Percentiles rank a stretch among this genome's conserved stretches.
phyloP scores from a whole-genome alignment of 1,140 invertebrate species.

The Drosophila eugracilis region DNA sequence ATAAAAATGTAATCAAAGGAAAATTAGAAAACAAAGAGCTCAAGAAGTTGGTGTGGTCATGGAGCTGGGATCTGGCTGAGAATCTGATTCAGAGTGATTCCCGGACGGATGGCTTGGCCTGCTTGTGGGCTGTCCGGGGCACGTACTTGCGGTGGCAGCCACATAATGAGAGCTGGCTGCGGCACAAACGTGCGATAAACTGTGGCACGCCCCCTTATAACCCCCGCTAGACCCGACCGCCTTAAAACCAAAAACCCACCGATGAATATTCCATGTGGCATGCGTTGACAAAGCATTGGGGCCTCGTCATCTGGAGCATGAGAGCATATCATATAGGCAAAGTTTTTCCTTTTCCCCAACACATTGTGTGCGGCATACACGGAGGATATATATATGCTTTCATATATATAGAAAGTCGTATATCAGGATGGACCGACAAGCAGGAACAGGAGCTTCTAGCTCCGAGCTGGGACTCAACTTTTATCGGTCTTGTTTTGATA shows the following conservation, averaged over 20 bases:
- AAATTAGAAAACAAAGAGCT: slow-evolving; percentile 66
- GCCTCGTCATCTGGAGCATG: slow-evolving; percentile 63
- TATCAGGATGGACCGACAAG: slow-evolving; percentile 20
- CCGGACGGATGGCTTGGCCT: slow-evolving; percentile 19
- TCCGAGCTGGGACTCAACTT: slow-evolving; percentile 45
- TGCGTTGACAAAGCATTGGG: slow-evolving; percentile 72
- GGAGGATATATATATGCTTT: neutral
- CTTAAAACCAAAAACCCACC: neutral
- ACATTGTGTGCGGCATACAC: slow-evolving; percentile 6
- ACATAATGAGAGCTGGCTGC: slow-evolving; percentile 42
- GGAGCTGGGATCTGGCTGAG: slow-evolving; percentile 7
- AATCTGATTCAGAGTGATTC: slow-evolving; percentile 24
- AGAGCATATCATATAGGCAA: slow-evolving; percentile 66
- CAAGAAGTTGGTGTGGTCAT: neutral
- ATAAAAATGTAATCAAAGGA: slow-evolving; percentile 71
- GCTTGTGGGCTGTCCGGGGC: slow-evolving; percentile 36
- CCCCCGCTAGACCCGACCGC: neutral
- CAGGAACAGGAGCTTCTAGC: slow-evolving; percentile 8
- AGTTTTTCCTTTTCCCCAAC: slow-evolving; percentile 21
- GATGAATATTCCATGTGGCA: slow-evolving; percentile 52
- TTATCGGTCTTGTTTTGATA: slow-evolving; percentile 80
- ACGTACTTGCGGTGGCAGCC: slow-evolving; percentile 40
- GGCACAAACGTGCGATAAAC: slow-evolving; percentile 62
- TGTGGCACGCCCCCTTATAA: slow-evolving; percentile 28
- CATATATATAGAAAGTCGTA: slow-evolving; percentile 2